These are phyloP conservation scores for Cylas formicarius DNA, from an alignment of 1,140 invertebrate species.

Conservation along the genomic window DNA sequence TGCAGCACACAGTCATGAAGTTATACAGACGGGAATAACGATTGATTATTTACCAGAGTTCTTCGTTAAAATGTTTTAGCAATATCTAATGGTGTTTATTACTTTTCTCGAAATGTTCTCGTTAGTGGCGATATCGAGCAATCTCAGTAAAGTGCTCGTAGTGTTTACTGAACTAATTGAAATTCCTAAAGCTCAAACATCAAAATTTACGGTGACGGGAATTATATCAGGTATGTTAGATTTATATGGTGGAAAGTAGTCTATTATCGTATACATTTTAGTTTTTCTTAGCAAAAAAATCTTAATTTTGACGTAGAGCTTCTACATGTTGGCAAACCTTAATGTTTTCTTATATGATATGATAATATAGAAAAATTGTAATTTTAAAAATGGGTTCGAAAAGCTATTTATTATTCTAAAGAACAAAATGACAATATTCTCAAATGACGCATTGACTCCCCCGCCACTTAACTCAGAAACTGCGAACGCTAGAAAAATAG, in stretches of 20 bases:
- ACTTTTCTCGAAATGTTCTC: constrained; percentile 48
- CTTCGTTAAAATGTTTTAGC: constrained; percentile 23
- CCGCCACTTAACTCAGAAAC: too few relatives aligned
- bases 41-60: neutral
- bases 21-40: neutral
- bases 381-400: too few relatives aligned
- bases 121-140: constrained; percentile 49
- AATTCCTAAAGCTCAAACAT: constrained; percentile 42
- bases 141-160: constrained; percentile 51
- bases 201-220: constrained; percentile 51
- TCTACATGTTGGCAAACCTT: too few relatives aligned
- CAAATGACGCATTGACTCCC: too few relatives aligned
- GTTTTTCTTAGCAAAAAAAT: too few relatives aligned
- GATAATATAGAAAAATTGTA: too few relatives aligned
- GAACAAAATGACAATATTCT: too few relatives aligned
- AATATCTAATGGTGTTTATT: constrained; percentile 25
- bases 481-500: too few relatives aligned
- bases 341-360: too few relatives aligned
- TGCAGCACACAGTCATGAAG: neutral
- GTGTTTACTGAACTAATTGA: constrained; percentile 51
- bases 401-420: too few relatives aligned
- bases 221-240: constrained; percentile 47
- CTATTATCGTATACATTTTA: neutral
- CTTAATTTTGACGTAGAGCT: too few relatives aligned
- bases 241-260: neutral